phyloP scores from a whole-genome alignment of 2,113 vertebrate species.

The Hypomesus transpacificus region DNA sequence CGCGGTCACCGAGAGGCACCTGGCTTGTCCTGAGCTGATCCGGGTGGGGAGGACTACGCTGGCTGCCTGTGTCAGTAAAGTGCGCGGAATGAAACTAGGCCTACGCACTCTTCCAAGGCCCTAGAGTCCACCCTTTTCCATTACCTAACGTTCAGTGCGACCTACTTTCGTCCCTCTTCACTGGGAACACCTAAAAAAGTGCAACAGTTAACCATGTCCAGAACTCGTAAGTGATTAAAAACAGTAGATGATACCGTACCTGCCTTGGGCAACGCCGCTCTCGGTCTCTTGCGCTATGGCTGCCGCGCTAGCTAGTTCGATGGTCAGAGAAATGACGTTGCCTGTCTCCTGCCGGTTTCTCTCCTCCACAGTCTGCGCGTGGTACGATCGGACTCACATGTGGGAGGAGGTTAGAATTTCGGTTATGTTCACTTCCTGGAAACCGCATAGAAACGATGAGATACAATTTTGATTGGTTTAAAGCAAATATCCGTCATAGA shows the following conservation, averaged over 20 bases:
- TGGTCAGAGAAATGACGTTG: slow-evolving; percentile 69
- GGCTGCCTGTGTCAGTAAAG: slow-evolving; percentile 48
- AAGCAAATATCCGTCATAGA: slow-evolving; percentile 32
- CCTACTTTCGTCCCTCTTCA: slow-evolving; percentile 47
- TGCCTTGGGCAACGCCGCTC: slow-evolving; percentile 71
- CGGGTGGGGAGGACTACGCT: slow-evolving; percentile 42
- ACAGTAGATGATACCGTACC: slow-evolving; percentile 47
- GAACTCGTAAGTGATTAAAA: background rate
- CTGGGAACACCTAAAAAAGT: background rate
- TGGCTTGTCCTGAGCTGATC: slow-evolving; percentile 36
- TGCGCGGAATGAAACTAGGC: slow-evolving; percentile 60
- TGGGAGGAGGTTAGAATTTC: slow-evolving; percentile 60
- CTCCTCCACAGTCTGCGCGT: slow-evolving; percentile 66
- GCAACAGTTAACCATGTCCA: slow-evolving; percentile 3
- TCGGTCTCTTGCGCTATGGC: slow-evolving; percentile 43
- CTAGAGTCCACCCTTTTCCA: slow-evolving; percentile 65
- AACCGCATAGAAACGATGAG: slow-evolving; percentile 64
- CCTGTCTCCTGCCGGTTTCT: slow-evolving; percentile 51
- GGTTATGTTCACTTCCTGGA: slow-evolving; percentile 70
- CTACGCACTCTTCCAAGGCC: slow-evolving; percentile 63
- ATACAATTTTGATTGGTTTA: background rate
- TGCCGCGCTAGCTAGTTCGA: slow-evolving; percentile 51
- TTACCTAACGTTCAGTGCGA: slow-evolving; percentile 51
- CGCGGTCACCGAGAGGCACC: slow-evolving; percentile 51
- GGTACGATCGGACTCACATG: slow-evolving; percentile 69